A percentile compares a stretch with the other conserved stretches of the same genome.
These are phyloP conservation scores for Nylanderia fulva DNA, from an alignment of 1,140 invertebrate genomes.

Conservation along the genomic window DNA sequence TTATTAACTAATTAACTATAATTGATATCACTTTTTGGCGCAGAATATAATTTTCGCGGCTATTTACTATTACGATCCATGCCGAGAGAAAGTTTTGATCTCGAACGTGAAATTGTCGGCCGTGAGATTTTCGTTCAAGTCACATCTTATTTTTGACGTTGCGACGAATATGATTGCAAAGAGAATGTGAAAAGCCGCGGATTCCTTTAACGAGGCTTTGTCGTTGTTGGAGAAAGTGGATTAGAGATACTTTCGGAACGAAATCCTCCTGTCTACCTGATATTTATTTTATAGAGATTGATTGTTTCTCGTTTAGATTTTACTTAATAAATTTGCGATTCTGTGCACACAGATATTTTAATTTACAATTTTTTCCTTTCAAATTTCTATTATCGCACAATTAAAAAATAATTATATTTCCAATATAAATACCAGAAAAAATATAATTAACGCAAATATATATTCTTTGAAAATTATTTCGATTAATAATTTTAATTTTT, in stretches of 20 bases:
- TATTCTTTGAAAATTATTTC: no score
- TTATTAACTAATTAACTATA: no score
- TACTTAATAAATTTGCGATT: not conserved
- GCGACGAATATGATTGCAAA: not conserved
- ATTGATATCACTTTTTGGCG: slow-evolving; percentile 41
- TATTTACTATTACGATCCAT: slow-evolving; percentile 10
- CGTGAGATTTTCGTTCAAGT: slow-evolving; percentile 65
- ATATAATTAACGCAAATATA: no score
- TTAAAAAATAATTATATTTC: no score
- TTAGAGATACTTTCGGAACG: slow-evolving; percentile 52
- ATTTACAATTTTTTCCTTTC: not conserved
- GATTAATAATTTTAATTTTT: no score
- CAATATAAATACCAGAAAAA: no score
- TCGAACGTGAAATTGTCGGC: slow-evolving; percentile 68
- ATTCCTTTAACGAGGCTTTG: slow-evolving; percentile 28
- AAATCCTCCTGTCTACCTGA: not conserved
- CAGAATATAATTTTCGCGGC: slow-evolving; percentile 48
- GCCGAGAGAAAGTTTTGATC: slow-evolving; percentile 71
- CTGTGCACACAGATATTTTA: no score
- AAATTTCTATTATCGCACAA: not conserved
- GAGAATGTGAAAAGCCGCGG: slow-evolving; percentile 67
- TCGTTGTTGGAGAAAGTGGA: slow-evolving; percentile 65
- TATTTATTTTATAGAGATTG: not conserved
- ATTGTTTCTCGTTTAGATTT: not conserved
- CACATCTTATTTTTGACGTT: slow-evolving; percentile 56